Percentiles rank a stretch among this genome's conserved stretches.
These are phyloP conservation scores for Chrysocyon brachyurus DNA, from an alignment of 2,797 vertebrate genomes.

Conservation along the genomic window DNA sequence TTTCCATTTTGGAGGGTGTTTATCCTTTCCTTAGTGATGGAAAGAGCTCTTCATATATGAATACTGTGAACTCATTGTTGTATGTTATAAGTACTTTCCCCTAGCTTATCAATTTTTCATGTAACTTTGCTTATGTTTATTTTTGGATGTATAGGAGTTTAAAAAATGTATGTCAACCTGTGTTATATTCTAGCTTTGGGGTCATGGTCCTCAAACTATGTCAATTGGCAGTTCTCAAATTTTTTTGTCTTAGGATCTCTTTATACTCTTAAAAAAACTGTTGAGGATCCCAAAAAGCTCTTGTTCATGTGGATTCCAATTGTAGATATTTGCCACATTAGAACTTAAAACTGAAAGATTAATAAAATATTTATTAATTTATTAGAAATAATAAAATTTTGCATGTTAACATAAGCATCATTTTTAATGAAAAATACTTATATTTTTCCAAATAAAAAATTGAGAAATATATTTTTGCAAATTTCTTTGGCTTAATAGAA, in stretches of 20 bases:
- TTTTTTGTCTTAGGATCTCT: not conserved
- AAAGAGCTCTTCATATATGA: not conserved
- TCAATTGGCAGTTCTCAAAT: not conserved
- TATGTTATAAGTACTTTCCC: not conserved
- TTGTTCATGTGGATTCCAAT: not conserved
- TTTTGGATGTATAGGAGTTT: constrained; percentile 17
- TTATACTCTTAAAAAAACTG: constrained; percentile 1
- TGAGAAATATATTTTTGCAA: not conserved
- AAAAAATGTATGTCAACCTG: not conserved
- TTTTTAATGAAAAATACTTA: not conserved
- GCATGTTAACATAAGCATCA: not conserved
- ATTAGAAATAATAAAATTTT: not conserved
- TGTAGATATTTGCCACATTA: constrained; percentile 31
- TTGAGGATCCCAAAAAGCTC: not conserved
- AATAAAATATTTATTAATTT: constrained; percentile 32
- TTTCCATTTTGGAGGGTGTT: not conserved
- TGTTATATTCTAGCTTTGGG: not conserved
- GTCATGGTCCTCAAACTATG: not conserved
- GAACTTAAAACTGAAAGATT: constrained; percentile 33
- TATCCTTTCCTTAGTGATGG: constrained; percentile 36
- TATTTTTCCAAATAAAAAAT: constrained; percentile 34
- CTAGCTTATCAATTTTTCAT: not conserved
- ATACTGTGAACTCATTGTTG: not conserved
- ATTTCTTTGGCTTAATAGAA: not conserved
- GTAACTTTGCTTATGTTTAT: constrained; percentile 41